Base-by-base conservation (phyloP, 2,888 invertebrate species). In the Acanthosoma haemorrhoidale region DNA sequence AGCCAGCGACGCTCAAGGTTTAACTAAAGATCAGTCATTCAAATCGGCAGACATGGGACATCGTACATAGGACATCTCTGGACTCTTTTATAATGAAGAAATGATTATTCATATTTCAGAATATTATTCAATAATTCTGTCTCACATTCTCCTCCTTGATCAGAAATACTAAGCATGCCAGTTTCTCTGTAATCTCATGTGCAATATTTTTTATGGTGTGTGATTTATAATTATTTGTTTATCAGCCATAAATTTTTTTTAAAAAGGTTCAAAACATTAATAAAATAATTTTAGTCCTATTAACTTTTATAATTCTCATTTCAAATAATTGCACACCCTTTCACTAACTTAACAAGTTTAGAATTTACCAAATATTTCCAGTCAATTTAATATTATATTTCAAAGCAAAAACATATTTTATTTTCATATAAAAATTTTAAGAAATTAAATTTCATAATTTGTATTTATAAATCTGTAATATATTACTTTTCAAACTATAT, bases 121-220 rank as follows among this genome's bases (percentile, higher is more conserved):
- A 15, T 11, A 11, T 11, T 43, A 8, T 38, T 63, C 18, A 38
- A 39, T 38, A 59, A 38, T 61, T 34, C 58, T 38, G 25, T 34
- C 39, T 41, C 39, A 39, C 43, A 58, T 66, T 72, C 72, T 72
- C 72, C 72, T 72, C 60, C 66, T 72, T 64, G 72, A 72, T 72
- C 69, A 69, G 69, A 69, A 69, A 69, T 72, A 71, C 29, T 25
- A 25, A 51, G 51, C 51, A 60, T 60, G 15, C 15, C 60, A 32
- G 16, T 32, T 34, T 60, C 32, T 60, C 2, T 60, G 11, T 60
- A 29, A 4, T 32, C 11, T 59, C 3, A 21, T 43, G 31, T 31
- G 13, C 11, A 59, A 29, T 29, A 32, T 32, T 59, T 29, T 32
- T 34, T 60, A 11, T 18, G 13, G 60, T 36, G 60, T 60, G 60